Evolutionary conservation across 1,140 invertebrate genomes (phyloP).

Genomic region (Diachasma alloeum): DNA sequence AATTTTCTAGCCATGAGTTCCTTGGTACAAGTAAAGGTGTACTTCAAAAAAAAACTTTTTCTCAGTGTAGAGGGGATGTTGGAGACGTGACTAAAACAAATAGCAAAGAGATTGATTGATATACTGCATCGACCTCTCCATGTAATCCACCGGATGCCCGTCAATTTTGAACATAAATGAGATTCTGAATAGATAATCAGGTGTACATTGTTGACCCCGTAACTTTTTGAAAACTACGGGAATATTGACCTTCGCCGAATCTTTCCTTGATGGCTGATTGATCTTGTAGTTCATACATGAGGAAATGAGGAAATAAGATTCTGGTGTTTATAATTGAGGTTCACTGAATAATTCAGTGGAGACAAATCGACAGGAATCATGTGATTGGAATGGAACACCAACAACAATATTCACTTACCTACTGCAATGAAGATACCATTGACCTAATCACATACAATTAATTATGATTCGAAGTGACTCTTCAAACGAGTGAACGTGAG

Average conservation of each 20-base stretch:
- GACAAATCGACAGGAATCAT: no score
- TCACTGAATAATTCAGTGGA: no score
- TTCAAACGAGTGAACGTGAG: no score
- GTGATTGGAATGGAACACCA: background rate
- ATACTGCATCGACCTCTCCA: background rate
- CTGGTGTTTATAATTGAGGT: no score
- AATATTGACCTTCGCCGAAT: background rate
- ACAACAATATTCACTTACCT: no score
- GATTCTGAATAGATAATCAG: background rate
- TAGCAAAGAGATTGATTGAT: background rate
- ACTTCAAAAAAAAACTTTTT: no score
- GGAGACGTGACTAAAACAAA: background rate
- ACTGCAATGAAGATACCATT: background rate
- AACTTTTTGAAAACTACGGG: background rate
- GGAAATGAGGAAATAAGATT: no score
- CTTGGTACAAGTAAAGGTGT: no score
- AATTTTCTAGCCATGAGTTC: no score
- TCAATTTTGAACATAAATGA: constrained; percentile 1
- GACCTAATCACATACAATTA: background rate
- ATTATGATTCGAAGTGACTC: background rate
- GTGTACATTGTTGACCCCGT: background rate
- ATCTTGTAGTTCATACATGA: background rate
- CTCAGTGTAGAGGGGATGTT: no score
- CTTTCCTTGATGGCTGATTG: background rate
- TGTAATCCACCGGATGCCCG: background rate